Conservation (phyloP, 2,888 invertebrate species). For the Dyspetes luteomarginatus region DNA sequence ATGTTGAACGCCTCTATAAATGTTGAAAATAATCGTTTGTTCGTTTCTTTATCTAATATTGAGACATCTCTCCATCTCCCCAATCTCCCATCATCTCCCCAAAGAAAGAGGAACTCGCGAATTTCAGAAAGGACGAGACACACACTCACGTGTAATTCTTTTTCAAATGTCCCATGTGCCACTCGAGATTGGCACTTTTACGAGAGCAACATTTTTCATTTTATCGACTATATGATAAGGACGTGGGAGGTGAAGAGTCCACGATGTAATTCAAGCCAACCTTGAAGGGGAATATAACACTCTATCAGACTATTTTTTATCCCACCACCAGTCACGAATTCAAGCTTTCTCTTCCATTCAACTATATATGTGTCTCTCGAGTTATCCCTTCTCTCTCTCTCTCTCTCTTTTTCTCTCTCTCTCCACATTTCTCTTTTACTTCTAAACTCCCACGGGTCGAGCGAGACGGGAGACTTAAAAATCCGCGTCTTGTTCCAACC, state of each 20-base stretch:
- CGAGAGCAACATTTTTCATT: slow-evolving; percentile 26
- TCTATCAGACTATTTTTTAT: slow-evolving; percentile 42
- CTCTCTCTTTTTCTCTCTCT: slow-evolving; percentile 16
- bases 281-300: slow-evolving; percentile 33
- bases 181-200: slow-evolving; percentile 3
- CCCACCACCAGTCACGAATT: slow-evolving; percentile 53
- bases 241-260: background rate
- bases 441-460: slow-evolving; percentile 17
- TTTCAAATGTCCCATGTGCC: background rate
- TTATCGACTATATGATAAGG: slow-evolving; percentile 25
- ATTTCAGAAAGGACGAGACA: background rate
- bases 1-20: background rate
- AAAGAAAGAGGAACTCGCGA: background rate
- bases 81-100: no score
- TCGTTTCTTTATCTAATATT: background rate
- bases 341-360: slow-evolving; percentile 2
- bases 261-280: slow-evolving; percentile 10
- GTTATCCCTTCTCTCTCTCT: slow-evolving; percentile 39
- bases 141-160: background rate
- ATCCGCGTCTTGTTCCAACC: slow-evolving; percentile 16
- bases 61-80: background rate
- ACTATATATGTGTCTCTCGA: slow-evolving; percentile 14
- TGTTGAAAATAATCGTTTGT: background rate
- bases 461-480: slow-evolving; percentile 18
- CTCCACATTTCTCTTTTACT: slow-evolving; percentile 19